Base-by-base conservation (phyloP, 2,113 vertebrate genomes). In the Crocuta crocuta region DNA sequence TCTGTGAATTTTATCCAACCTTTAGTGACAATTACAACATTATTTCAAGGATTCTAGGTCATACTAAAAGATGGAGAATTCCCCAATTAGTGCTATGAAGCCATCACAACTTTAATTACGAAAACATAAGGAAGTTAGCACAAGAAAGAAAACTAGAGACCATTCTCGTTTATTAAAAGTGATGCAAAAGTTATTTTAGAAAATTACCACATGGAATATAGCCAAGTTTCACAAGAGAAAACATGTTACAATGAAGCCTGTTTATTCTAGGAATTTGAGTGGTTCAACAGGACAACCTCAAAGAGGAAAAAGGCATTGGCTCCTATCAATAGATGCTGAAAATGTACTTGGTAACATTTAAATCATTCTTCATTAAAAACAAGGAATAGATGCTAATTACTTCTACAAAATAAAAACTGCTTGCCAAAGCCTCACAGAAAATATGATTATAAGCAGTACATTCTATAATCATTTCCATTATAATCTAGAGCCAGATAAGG, bases 91-190 rank as follows among this genome's bases (percentile, higher is more conserved):
- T 45, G 50, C 65, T 65, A 43, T 39, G 50, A 68, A 68, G 31
- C 2, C 6, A 90, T 85, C 26, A 45, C 50, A 81, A 79, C 19
- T 55, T 80, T 66, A 80, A 83, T 85, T 58, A 84, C 17, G 58
- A 84, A 96, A 95, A 74, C 10, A 23, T 6, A 5, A 53, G 82
- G 82, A 91, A 66, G n/a, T 87, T 0, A 83, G 55, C 19, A 53
- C 11, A 91, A 7, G 39, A 68, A 87, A 87, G 89, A 73, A 83
- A 45, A 80, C 21, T 24, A 80, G 9, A 74, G n/a, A 80, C 43
- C 45, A 58, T 45, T 96, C n/a, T 94, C 58, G 92, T 85, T 71
- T 85, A 91, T 88, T 85, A 76, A 70, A 92, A 85, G 9, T 23
- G 11, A 53, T 48, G 17, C 33, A 87, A 89, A 85, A 88, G 4